Base-by-base conservation (phyloP, 2,113 vertebrate species). In the Tinamus guttatus region DNA sequence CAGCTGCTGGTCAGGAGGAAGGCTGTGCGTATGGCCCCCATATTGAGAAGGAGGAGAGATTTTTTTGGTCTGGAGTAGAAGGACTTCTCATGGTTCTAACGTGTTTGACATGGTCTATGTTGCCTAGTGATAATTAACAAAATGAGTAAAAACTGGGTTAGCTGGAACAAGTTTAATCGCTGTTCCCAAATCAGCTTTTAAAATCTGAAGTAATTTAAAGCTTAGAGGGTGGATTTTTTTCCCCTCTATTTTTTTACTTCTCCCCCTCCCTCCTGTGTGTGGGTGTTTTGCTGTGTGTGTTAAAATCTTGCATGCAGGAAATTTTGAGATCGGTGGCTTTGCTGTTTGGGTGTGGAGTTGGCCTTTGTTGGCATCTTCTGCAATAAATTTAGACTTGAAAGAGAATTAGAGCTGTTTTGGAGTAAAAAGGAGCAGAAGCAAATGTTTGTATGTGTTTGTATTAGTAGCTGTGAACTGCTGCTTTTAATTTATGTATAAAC, bases 41-140 rank as follows among this genome's bases (percentile, higher is more conserved):
- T 13, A 5, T 13, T 27, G 43, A 60, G 45, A 13, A 34, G 68
- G 82, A 94, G 68, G 77, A 91, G 69, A 75, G 25, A 0, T 64
- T 79, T 79, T 79, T 92, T 80, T 75, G 34, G 41, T 95, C 83
- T 71, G 43, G 71, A 88, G 69, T 96, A 90, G 93, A 94, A 88
- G 82, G 89, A 84, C 86, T 75, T 64, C 94, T 91, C 83, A 73
- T 95, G 94, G 87, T 93, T 93, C 76, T 94, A 94, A 94, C 22
- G 0, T 91, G 94, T 94, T 97, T 94, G 94, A 93, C 85, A 95
- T 14, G 77, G 93, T 94, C 96, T 69, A 18, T 96, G 96, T 96
- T 97, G 94, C 94, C 92, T 96, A 94, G 94, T 95, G 96, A 92
- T 96, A 96, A 97, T 91, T 96, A 95, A 93, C 93, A 94, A 95